Evolutionary conservation across 1,140 invertebrate species (phyloP), one percentile per base, ranked within the genome.

Genomic region (Drosophila tropicalis): DNA sequence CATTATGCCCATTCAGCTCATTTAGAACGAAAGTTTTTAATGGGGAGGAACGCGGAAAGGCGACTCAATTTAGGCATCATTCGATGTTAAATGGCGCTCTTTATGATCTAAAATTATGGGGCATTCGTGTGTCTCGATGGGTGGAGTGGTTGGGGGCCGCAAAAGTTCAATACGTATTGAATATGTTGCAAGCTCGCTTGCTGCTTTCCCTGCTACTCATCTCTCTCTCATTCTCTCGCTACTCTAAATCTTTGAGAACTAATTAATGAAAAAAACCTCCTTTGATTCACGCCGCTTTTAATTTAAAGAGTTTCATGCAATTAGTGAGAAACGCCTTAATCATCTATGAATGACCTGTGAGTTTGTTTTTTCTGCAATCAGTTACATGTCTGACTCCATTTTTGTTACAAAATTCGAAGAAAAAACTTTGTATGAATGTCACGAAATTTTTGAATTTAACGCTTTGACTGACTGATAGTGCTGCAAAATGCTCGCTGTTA

Each of bases 1-100:
- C 70, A 81, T 79, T 82, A 58, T 57, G 79, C 76, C 72, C 76
- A 76, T 86, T 79, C 63, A 82, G 79, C 71, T 81, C 75, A 86
- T 85, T 85, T 79, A 51, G 66, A 71, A 40, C 65, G 55, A 79
- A 66, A 40, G 62, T 51, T 51, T 51, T 51, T 51, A 67, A 54
- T 36, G 41, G 25, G 51, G 39, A 66, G 65, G 62, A 56, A 57
- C 60, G 67, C 60, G 65, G 58, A 58, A 72, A 58, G 68, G 62
- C 12, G 32, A 34, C 67, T 71, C 63, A 51, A 51, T 51, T 51
- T 51, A 12, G 17, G 44, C 17, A 19, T 40, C 32, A 40, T 55
- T 36, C 58, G 41, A 17, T 34, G 12, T 29, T 63, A 13, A 4
- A 39, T 39, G 36, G 25, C 51, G 64, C 65, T 67, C 68, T 47